Evolutionary conservation across 1,140 invertebrate genomes (phyloP).

Genomic region (Bombus haemorrhoidalis): DNA sequence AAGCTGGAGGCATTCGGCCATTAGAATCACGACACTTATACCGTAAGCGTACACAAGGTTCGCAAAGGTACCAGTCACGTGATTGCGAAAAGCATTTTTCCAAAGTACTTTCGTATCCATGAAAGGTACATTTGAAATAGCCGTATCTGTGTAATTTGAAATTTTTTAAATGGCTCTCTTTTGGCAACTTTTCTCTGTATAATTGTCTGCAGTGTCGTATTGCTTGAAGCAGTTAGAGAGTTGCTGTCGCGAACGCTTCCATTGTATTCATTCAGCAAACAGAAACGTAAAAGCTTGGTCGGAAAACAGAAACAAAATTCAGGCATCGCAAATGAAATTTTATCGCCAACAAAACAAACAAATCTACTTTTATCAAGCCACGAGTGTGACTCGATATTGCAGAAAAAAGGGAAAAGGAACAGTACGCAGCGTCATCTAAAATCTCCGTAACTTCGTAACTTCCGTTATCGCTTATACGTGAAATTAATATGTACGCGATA

Average conservation of each 20-base stretch:
- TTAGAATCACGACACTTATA: slow-evolving; percentile 55
- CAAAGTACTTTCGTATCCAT: not conserved
- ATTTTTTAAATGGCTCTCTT: too few species aligned
- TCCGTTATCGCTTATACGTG: not conserved
- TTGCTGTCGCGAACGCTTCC: too few species aligned
- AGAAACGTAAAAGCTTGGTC: too few species aligned
- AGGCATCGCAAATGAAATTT: too few species aligned
- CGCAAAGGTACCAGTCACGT: not conserved
- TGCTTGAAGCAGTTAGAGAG: too few species aligned
- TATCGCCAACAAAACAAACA: too few species aligned
- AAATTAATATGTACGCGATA: not conserved
- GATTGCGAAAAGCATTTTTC: not conserved
- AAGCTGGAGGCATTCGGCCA: slow-evolving; percentile 65
- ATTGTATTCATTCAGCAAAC: too few species aligned
- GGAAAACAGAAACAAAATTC: too few species aligned
- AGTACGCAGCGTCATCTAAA: not conserved
- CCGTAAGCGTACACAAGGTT: slow-evolving; percentile 5
- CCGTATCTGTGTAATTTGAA: too few species aligned
- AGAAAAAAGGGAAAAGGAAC: not conserved
- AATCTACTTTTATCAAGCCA: too few species aligned
- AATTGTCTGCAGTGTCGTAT: too few species aligned
- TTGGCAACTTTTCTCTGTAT: too few species aligned
- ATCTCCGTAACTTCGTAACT: not conserved
- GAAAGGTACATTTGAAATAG: not conserved
- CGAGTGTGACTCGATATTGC: not conserved